Conservation (phyloP, 2,113 vertebrate genomes). For the Tragelaphus imberbis region DNA sequence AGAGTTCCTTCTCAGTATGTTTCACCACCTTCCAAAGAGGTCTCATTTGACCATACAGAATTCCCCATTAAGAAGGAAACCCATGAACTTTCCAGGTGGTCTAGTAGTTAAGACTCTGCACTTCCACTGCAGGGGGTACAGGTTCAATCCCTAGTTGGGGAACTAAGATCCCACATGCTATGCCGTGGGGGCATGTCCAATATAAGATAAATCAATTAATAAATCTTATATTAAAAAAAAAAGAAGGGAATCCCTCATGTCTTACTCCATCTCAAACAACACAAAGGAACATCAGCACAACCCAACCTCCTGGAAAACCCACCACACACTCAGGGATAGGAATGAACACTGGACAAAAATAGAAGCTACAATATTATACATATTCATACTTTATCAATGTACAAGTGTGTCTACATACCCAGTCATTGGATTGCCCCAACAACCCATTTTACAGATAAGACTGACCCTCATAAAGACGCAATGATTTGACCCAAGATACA, state of each 20-base stretch:
- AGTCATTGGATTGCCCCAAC: not conserved
- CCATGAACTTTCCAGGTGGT: not conserved
- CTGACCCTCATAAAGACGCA: not conserved
- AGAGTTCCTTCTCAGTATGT: not conserved
- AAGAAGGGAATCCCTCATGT: not conserved
- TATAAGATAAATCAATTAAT: not conserved
- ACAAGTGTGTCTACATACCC: not conserved
- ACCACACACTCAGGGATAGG: not conserved
- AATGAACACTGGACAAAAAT: not conserved
- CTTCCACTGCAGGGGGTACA: not conserved
- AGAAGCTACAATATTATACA: not conserved
- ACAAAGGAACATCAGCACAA: not conserved
- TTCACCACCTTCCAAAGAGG: not conserved
- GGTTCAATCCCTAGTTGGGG: not conserved
- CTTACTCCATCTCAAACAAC: not conserved
- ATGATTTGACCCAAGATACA: not conserved
- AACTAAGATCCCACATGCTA: not conserved
- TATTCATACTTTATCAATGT: not conserved
- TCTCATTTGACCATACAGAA: not conserved
- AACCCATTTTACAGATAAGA: constrained; percentile 19
- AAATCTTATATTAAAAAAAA: not conserved
- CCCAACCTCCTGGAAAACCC: not conserved
- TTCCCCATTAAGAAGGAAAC: not conserved
- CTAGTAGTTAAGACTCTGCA: not conserved
- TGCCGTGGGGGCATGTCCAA: not conserved